Evolutionary conservation across 2,797 vertebrate genomes (phyloP), one percentile per base, ranked within the genome.

Genomic region (Ctenosaura bakeri): DNA sequence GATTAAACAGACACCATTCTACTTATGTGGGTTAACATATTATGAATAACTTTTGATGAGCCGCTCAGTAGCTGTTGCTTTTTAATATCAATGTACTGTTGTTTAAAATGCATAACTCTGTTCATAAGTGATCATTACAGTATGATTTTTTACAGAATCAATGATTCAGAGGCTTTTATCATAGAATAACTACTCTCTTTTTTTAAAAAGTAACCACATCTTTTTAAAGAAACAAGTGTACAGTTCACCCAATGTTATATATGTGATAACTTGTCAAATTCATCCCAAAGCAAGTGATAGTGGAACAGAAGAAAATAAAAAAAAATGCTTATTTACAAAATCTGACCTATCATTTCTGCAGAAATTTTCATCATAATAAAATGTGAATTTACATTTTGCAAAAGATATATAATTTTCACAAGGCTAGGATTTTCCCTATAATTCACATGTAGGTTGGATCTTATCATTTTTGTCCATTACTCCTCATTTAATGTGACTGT

Each of bases 1-100:
- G 4, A 90, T 56, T 71, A 7, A 74, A 82, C 7, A 29, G 35
- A 78, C 42, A 56, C 9, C 22, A 16, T 16, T 18, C 16, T 8
- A 18, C 62, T 10, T 35, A 90, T 62, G 77, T 38, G n/a, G 16
- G 46, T 86, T 24, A 56, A 81, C 78, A 76, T 4, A n/a, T 79
- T 86, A 92, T 91, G 50, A 29, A 5, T 50, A 7, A 10, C 91
- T 32, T 77, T 86, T 87, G 89, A 73, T 86, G 73, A 88, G 85
- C 0, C 89, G 56, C 46, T 66, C 86, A 87, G 26, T 74, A 85
- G 0, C 78, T 86, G 35, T 73, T 4, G 64, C 46, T 85, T 90
- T 84, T 12, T 10, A 10, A 22, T 66, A 6, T 38, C 35, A 88
- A 88, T 32, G 4, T 0, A 71, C 85, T 10, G 18, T 85, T 88